Evolutionary conservation across 2,113 vertebrate genomes (phyloP).

Genomic region (Poecile atricapillus): DNA sequence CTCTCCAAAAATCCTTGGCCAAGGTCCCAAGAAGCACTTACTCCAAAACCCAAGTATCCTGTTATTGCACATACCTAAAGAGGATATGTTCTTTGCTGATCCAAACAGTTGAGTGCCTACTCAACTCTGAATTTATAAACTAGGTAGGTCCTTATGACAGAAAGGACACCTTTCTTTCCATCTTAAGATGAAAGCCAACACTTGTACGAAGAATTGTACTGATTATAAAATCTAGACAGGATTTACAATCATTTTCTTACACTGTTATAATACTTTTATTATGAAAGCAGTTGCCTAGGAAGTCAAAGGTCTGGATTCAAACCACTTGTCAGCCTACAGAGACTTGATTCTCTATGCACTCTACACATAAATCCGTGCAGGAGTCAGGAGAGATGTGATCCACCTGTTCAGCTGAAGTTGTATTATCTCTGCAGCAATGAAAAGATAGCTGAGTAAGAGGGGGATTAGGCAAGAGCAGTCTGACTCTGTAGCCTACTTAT

Average conservation of each 20-base stretch:
- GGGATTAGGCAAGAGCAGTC: neutral
- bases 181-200: neutral
- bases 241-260: neutral
- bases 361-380: neutral
- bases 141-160: neutral
- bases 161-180: neutral
- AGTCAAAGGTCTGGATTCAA: neutral
- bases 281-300: neutral
- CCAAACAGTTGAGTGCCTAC: neutral
- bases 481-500: neutral
- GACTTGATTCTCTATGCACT: neutral
- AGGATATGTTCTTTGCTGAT: neutral
- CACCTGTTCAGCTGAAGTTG: neutral
- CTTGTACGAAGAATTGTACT: neutral
- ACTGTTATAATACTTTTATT: neutral
- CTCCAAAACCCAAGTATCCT: neutral
- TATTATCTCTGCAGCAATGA: neutral
- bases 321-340: neutral
- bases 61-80: constrained; percentile 1
- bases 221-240: neutral
- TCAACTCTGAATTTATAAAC: neutral
- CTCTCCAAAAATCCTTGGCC: constrained; percentile 24
- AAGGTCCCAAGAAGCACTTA: constrained; percentile 23
- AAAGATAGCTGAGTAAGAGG: neutral
- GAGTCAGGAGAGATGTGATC: neutral